Conservation (phyloP, 2,113 vertebrate species). For the Hylia prasina region DNA sequence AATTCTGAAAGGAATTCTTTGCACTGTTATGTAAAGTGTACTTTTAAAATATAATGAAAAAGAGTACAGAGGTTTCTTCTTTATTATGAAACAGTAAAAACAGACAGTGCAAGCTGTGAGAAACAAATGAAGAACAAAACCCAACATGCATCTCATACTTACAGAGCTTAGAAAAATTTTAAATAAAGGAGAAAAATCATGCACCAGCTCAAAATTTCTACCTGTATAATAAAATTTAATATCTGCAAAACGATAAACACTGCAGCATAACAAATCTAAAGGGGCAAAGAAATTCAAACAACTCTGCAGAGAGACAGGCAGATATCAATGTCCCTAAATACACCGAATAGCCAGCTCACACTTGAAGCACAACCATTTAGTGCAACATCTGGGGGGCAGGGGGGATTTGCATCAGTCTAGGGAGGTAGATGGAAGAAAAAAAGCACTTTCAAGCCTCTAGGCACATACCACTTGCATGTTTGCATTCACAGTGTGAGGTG, state of each 20-base stretch:
- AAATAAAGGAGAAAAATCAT: background rate
- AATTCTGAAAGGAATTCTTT: background rate
- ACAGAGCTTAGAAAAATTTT: background rate
- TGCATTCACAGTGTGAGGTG: background rate
- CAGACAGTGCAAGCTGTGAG: background rate
- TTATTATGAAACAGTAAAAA: background rate
- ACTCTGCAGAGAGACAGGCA: background rate
- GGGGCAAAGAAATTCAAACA: background rate
- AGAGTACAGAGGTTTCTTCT: background rate
- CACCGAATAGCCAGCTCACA: background rate
- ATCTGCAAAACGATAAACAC: background rate
- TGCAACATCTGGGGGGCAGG: background rate
- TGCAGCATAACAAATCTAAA: background rate
- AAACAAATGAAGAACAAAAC: background rate
- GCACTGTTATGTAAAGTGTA: background rate
- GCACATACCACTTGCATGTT: background rate
- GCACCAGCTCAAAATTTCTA: background rate
- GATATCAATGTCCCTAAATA: background rate
- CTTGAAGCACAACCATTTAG: background rate
- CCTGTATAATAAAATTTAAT: background rate
- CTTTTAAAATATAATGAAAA: background rate
- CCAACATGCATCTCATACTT: background rate
- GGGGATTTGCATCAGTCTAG: fast-evolving
- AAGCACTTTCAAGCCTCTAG: background rate
- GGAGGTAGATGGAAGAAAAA: background rate